Evolutionary conservation across 1,140 invertebrate species (phyloP), one percentile per base, ranked within the genome.

Genomic region (Zelostemma sp.): DNA sequence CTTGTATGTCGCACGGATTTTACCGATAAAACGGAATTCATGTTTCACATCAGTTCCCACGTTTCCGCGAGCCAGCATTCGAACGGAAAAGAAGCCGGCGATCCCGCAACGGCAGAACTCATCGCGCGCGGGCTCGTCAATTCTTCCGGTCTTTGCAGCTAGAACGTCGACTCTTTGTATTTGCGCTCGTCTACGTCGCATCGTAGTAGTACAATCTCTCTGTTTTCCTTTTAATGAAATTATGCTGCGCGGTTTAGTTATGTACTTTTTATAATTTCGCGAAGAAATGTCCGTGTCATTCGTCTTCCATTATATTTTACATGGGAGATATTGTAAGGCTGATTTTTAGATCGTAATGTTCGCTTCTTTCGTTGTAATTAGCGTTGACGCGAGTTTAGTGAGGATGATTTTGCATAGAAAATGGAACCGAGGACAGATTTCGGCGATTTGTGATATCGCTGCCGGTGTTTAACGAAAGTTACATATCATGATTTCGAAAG

Each of bases 31-130:
- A 86, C 89, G 4, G 89, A 91, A 76, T 91, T 91, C 63, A 89
- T 91, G 88, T 90, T 91, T 74, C 90, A 91, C 74, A 88, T 91
- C 17, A 82, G 90, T 49, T 89, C 88, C 1, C 90, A 91, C 74
- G 90, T 91, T 47, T 88, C 89, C 64, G 59, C 71, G 25, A 28
- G 25, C 1, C 79, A 82, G 4, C 79, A 81, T 38, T 74, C 74
- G 18, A 74, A 60, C 11, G 68, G 71, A 1, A 86, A 85, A 63
- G 79, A 80, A 28, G 68, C 71, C 1, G 85, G 84, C 35, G 88
- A 89, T 61, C 86, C 88, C 0, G 86, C 89, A 0, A 89, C 89
- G 0, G 88, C 89, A 0, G 89, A 90, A 55, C 83, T 89, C 18
- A 85, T 90, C 41, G 88, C 89, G 1, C 84, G 89, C 19, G 89